Base-by-base conservation (phyloP, 2,888 invertebrate genomes). In the Taphrorychus bicolor region DNA sequence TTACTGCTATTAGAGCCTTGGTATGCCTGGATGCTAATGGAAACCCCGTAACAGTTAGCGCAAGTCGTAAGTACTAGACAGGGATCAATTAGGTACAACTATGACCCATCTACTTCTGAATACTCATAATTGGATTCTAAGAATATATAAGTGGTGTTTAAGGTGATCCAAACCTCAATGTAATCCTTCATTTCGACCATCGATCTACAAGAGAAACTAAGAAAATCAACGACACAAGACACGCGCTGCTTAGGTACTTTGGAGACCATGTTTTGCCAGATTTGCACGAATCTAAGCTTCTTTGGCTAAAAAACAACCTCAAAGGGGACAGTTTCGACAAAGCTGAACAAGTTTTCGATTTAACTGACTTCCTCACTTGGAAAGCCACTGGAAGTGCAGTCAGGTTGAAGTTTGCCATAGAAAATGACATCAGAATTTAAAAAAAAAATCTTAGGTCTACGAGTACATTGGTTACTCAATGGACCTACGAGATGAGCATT, bases 1-100 rank as follows among this genome's bases (percentile, higher is more conserved):
- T 97, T 84, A 96, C 95, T 85, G 97, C 96, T 17, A 97, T 97
- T n/a, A 97, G 97, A 79, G 97, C 97, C 0, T 82, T 97, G 68
- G 97, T 95, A 0, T 91, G 88, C 3, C 77, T 97, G 32, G 93
- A 91, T 75, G 82, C 84, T 73, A 82, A 89, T 65, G 88, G 87
- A 9, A 82, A 86, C 18, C 91, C 94, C 0, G 79, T 92, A 49
- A 87, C 91, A 40, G 87, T 93, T 0, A 91, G 89, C 78, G 84
- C 85, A 14, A 86, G 86, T 66, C 87, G 87, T 82, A 84, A 82
- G 71, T 60, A 45, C 24, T n/a, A n/a, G n/a, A n/a, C n/a, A n/a
- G n/a, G n/a, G n/a, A n/a, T n/a, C n/a, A n/a, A n/a, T n/a, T n/a
- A n/a, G n/a, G n/a, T n/a, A n/a, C n/a, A n/a, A n/a, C n/a, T n/a